A percentile compares a stretch with the other conserved stretches of the same genome.
Conservation (phyloP, 2,888 invertebrate genomes). For the Hirudinaria manillensis region DNA sequence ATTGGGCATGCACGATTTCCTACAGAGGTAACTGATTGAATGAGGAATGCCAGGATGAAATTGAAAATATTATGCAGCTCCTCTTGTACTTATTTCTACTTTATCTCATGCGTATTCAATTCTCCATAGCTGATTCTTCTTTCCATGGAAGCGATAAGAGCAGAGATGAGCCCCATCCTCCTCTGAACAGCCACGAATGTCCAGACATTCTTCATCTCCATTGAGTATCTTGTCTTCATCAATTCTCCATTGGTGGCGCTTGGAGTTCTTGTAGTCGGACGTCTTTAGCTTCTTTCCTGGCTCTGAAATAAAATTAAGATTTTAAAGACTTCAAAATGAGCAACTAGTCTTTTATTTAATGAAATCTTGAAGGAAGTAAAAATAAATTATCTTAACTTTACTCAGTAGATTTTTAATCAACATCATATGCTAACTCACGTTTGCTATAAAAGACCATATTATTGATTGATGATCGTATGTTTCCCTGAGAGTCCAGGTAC, state of each 20-base stretch:
- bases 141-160: constrained; percentile 26
- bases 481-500: constrained; percentile 34
- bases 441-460: constrained; percentile 32
- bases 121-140: constrained; percentile 25
- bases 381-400: not conserved
- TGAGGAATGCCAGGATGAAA: too few species aligned
- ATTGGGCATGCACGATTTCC: too few species aligned
- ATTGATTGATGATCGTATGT: constrained; percentile 33
- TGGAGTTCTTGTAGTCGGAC: constrained; percentile 11
- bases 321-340: not conserved
- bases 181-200: constrained; percentile 26
- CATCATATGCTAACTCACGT: constrained; percentile 20
- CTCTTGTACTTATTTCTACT: not conserved
- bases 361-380: not conserved
- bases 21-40: too few species aligned
- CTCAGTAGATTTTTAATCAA: not conserved
- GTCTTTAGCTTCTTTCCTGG: constrained; percentile 28
- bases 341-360: not conserved
- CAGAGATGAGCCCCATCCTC: constrained; percentile 30
- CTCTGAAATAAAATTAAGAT: not conserved
- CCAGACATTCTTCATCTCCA: constrained; percentile 32
- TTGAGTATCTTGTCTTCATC: constrained; percentile 27
- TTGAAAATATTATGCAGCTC: too few species aligned
- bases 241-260: constrained; percentile 30
- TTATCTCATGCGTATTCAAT: not conserved